Percentiles rank a stretch among this genome's conserved stretches.
Evolutionary conservation across 2,797 vertebrate species (phyloP).

Genomic region (Limosa lapponica): DNA sequence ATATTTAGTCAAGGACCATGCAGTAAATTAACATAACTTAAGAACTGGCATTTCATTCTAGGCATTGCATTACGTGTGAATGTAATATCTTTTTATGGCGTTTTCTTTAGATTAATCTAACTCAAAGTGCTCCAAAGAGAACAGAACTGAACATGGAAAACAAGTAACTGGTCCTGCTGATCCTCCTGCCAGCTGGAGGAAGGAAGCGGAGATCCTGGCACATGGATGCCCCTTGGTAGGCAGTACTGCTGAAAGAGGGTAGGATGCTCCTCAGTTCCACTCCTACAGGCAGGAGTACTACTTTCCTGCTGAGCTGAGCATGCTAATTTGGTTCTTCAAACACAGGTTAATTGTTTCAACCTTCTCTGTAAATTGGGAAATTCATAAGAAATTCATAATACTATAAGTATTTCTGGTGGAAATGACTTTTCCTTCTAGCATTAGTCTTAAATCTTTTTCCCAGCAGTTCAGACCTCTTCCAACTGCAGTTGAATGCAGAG

Average conservation of each 20-base stretch:
- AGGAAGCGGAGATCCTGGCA: not conserved
- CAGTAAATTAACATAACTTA: constrained; percentile 63
- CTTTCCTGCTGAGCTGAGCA: not conserved
- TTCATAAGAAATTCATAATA: too few species aligned
- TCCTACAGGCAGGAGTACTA: not conserved
- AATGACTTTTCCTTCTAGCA: not conserved
- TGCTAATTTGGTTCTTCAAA: not conserved
- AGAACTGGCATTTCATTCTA: constrained; percentile 46
- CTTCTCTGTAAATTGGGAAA: not conserved
- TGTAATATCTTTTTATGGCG: not conserved
- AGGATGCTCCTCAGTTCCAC: not conserved
- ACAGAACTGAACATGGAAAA: not conserved
- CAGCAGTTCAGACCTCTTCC: too few species aligned
- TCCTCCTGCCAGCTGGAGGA: not conserved
- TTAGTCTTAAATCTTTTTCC: too few species aligned
- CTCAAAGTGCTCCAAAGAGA: not conserved
- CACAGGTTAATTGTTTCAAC: not conserved
- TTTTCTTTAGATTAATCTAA: not conserved
- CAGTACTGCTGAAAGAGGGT: not conserved
- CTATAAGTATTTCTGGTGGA: not conserved
- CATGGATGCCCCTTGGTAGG: not conserved
- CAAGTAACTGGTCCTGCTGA: not conserved
- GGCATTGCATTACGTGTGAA: constrained; percentile 14
- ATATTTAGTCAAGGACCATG: constrained; percentile 55
- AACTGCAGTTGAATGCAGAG: not conserved